Conservation (phyloP, 2,113 vertebrate genomes). For the Aldabrachelys gigantea region DNA sequence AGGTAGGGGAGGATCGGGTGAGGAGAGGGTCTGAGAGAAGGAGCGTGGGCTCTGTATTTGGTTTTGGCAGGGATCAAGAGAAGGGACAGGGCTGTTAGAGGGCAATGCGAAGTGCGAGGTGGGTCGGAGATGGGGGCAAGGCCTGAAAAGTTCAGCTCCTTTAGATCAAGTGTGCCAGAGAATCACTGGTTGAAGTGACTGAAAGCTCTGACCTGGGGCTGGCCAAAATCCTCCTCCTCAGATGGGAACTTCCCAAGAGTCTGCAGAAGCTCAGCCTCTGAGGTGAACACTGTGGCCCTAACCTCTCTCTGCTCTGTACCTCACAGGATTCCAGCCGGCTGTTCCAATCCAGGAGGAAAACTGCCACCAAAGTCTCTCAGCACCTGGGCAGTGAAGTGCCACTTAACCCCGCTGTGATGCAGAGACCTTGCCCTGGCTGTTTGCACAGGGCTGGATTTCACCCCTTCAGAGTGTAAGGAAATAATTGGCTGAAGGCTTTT, state of each 20-base stretch:
- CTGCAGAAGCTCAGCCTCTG: background rate
- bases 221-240: background rate
- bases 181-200: too few relatives aligned
- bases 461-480: background rate
- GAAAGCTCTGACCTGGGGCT: too few relatives aligned
- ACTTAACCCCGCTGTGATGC: background rate
- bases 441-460: background rate
- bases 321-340: background rate
- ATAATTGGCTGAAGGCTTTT: background rate
- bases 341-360: background rate
- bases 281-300: background rate
- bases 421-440: background rate
- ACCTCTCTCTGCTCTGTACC: background rate
- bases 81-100: too few relatives aligned
- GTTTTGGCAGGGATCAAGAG: too few relatives aligned
- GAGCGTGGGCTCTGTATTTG: too few relatives aligned
- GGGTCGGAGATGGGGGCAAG: too few relatives aligned
- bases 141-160: too few relatives aligned
- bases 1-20: background rate
- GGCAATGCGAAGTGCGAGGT: too few relatives aligned
- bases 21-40: background rate
- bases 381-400: too few relatives aligned
- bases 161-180: too few relatives aligned
- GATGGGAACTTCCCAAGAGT: background rate
- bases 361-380: too few relatives aligned